Evolutionary conservation across 1,140 invertebrate species (phyloP).

Genomic region (Nilaparvata lugens): DNA sequence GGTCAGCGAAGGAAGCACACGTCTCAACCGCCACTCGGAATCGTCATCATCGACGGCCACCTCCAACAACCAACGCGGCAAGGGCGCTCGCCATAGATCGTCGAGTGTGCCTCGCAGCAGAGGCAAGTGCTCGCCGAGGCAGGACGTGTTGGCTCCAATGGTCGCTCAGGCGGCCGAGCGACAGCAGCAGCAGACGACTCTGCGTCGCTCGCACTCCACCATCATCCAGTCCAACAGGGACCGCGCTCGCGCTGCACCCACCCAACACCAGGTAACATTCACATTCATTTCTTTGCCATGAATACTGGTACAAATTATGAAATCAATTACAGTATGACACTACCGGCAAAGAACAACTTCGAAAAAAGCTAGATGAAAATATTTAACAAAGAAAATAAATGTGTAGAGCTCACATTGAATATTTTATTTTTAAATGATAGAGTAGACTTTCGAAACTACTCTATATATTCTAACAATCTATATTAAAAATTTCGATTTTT

Average conservation of each 20-base stretch:
- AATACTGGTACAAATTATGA: no score
- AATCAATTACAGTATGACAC: no score
- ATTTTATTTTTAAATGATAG: no score
- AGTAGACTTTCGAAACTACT: no score
- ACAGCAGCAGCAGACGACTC: neutral
- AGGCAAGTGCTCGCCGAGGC: neutral
- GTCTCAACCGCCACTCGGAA: neutral
- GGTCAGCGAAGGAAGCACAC: neutral
- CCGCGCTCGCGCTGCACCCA: neutral
- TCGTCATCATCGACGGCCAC: neutral
- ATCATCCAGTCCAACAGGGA: neutral
- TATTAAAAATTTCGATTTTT: no score
- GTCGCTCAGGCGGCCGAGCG: neutral
- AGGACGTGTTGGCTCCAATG: neutral
- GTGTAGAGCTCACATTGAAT: no score
- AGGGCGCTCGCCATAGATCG: neutral
- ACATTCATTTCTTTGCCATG: no score
- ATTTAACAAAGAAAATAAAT: no score
- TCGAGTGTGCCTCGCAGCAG: neutral
- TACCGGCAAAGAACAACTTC: no score
- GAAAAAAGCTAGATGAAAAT: no score
- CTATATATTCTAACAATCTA: no score
- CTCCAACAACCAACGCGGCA: neutral
- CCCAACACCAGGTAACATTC: no score
- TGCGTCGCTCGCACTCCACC: neutral